phyloP scores from a whole-genome alignment of 2,888 invertebrate genomes.

The Leucophenga montana region DNA sequence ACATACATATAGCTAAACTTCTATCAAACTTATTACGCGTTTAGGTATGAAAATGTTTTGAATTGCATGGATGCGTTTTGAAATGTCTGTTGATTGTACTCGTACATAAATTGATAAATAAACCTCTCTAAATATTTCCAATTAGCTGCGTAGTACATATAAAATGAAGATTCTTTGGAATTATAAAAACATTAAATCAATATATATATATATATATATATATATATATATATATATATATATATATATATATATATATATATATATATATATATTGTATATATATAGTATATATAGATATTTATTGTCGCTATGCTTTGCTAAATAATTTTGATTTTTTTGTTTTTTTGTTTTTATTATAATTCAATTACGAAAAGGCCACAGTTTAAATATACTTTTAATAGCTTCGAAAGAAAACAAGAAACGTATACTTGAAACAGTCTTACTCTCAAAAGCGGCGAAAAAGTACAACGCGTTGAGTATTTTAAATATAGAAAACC shows the following conservation, averaged over 20 bases:
- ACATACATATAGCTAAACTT: not conserved
- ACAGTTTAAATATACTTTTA: slow-evolving; percentile 17
- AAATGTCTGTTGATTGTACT: not conserved
- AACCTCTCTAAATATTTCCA: not conserved
- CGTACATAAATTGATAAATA: not conserved
- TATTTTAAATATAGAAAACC: slow-evolving; percentile 6
- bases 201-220: not conserved
- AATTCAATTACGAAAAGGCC: slow-evolving; percentile 23
- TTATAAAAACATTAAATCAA: slow-evolving; percentile 23
- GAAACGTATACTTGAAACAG: slow-evolving; percentile 9
- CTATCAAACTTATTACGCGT: too few relatives aligned
- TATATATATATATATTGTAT: not conserved
- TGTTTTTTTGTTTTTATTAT: slow-evolving; percentile 5
- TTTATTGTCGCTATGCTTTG: not conserved
- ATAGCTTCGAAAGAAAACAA: not conserved
- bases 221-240: not conserved
- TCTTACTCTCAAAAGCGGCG: slow-evolving; percentile 1
- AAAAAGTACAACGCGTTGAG: slow-evolving; percentile 15
- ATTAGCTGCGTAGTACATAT: too few relatives aligned
- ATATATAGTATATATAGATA: too few relatives aligned
- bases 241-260: not conserved
- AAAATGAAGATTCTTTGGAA: slow-evolving; percentile 51
- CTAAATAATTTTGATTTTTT: not conserved
- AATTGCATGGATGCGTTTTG: not conserved
- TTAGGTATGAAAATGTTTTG: not conserved